Base-by-base conservation (phyloP, 1,140 invertebrate genomes). In the Saccostrea cuccullata region DNA sequence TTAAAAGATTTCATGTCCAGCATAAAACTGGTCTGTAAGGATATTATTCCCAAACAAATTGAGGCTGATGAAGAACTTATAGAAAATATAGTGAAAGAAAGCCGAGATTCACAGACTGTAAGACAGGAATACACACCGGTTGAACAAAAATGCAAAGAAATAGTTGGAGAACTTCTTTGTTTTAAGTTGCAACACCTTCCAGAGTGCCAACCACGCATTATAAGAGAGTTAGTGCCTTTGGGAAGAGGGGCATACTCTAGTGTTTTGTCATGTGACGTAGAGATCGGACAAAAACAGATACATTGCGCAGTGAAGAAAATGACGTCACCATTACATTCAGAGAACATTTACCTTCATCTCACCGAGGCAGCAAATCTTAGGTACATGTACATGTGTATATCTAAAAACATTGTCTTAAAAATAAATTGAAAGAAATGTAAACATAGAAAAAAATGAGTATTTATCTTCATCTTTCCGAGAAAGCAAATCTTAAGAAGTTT, bases 41-140 rank as follows among this genome's bases (percentile, higher is more conserved):
- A 89, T 11, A 70, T 87, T 6, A 91, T 91, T 55, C 91, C 91
- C 55, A 60, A 88, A 58, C 90, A 90, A 56, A 91, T 91, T 58
- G 60, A 77, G 55, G 90, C 90, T 4, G 91, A 91, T 58, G 55
- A 86, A 84, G 47, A 89, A 40, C 67, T 87, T 2, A 87, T 91
- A 20, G 82, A 86, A 55, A 64, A 86, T 30, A 91, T 91, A 47
- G 67, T 83, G 9, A 88, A 89, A 60, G 91, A 91, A n/a, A 55
- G 67, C 20, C 73, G 91, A 12, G 55, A 85, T n/a, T 90, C 91
- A 0, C 73, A 85, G 5, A 36, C 87, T 26, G 89, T 91, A 1
- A 12, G 87, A 15, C 20, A 85, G 40, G 82, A 90, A 20, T 91
- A 90, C 36, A 60, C 85, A 20, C 91, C 91, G 0, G 20, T 91